Conservation (phyloP, 2,888 invertebrate genomes). For the Cheiracanthium punctorium region DNA sequence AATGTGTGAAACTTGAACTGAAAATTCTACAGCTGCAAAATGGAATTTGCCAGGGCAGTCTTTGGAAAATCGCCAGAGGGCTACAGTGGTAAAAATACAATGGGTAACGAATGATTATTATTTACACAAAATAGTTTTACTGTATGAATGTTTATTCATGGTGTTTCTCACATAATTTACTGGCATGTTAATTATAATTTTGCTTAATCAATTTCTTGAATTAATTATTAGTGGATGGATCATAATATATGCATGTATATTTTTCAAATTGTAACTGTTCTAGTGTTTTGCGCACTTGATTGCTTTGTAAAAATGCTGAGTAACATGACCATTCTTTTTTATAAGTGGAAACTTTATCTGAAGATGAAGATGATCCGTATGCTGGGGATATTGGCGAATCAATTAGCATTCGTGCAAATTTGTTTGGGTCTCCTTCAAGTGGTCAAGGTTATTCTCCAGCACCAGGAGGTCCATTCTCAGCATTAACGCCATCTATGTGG, state of each 20-base stretch:
- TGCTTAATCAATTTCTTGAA: too few relatives aligned
- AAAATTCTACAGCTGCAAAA: too few relatives aligned
- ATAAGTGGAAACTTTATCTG: constrained; percentile 80
- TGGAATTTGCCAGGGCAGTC: constrained; percentile 94
- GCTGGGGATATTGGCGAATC: constrained; percentile 82
- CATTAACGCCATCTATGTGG: constrained; percentile 96
- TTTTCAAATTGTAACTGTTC: too few relatives aligned
- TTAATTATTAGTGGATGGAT: too few relatives aligned
- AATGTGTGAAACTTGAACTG: too few relatives aligned
- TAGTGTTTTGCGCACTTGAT: too few relatives aligned
- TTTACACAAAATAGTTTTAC: too few relatives aligned
- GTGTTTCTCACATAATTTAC: too few relatives aligned
- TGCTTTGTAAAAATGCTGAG: too few relatives aligned
- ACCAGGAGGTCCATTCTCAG: constrained; percentile 91
- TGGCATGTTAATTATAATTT: too few relatives aligned
- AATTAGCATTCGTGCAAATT: constrained; percentile 79
- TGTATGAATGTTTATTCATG: too few relatives aligned
- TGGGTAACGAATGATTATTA: constrained; percentile 43
- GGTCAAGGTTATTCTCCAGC: constrained; percentile 73
- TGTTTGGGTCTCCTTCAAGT: constrained; percentile 70
- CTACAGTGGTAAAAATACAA: constrained; percentile 84
- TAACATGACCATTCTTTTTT: constrained; percentile 55
- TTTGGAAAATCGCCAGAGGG: constrained; percentile 93
- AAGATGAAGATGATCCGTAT: constrained; percentile 81
- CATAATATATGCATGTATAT: too few relatives aligned